phyloP scores from a whole-genome alignment of 1,140 invertebrate genomes.

The Meloidogyne chitwoodi region DNA sequence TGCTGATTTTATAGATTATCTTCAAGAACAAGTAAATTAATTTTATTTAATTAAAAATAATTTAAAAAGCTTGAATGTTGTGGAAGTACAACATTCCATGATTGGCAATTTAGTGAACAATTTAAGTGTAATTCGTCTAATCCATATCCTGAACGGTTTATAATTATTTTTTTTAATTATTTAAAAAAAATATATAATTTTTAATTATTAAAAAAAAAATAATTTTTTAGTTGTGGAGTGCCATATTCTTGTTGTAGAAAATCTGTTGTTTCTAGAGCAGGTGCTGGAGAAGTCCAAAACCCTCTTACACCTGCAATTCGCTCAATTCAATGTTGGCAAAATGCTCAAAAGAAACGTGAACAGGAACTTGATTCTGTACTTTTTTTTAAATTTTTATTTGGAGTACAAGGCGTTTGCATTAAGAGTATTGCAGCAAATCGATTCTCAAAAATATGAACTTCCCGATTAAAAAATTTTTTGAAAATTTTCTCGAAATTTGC shows the following conservation, averaged over 20 bases:
- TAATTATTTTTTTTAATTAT: neutral
- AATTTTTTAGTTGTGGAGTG: conserved; percentile 45
- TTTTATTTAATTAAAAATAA: neutral
- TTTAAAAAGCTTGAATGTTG: conserved; percentile 57
- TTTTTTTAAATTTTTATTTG: neutral
- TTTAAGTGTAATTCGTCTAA: conserved; percentile 54
- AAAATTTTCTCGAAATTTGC: too few species aligned
- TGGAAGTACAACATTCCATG: conserved; percentile 55
- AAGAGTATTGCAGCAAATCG: too few species aligned
- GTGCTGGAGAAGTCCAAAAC: conserved; percentile 19
- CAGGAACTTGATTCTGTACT: conserved; percentile 48
- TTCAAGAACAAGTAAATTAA: conserved; percentile 50
- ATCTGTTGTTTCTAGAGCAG: conserved; percentile 52
- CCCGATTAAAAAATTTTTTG: too few species aligned
- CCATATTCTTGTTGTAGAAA: conserved; percentile 55
- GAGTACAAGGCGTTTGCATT: too few species aligned
- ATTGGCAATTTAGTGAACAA: conserved; percentile 58
- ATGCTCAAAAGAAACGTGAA: conserved; percentile 54
- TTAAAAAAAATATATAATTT: neutral
- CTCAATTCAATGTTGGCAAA: conserved; percentile 55
- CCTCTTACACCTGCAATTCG: conserved; percentile 55
- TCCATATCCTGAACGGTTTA: conserved; percentile 54
- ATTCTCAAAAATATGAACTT: too few species aligned
- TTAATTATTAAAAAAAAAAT: neutral
- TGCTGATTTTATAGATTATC: conserved; percentile 55